Evolutionary conservation across 1,140 invertebrate genomes (phyloP), one percentile per base, ranked within the genome.

Genomic region (Drosophila orosa): DNA sequence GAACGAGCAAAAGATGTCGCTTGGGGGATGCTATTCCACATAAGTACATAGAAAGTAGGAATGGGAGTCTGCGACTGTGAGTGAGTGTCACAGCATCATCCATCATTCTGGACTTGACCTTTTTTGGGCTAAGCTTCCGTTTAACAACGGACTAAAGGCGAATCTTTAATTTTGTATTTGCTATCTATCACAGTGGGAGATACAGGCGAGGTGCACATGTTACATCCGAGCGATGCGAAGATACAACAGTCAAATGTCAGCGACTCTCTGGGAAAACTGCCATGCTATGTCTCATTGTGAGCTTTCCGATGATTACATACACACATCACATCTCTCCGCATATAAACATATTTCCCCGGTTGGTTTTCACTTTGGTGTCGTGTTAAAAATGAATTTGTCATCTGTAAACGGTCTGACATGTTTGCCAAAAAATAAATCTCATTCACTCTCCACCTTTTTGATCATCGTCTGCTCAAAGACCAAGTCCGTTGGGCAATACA

Each of bases 91-190:
- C 81, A 68, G 73, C 67, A 91, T 91, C 90, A 91, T 91, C 90
- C 90, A 91, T 91, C 90, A 91, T 91, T 91, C 79, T 85, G 90
- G 90, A 89, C 83, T 91, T 91, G 90, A 91, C 90, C 90, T 91
- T 91, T 91, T 90, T 91, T 73, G 62, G 63, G 56, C 74, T 80
- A 80, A 78, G 75, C 89, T 90, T 80, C 58, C 85, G 81, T 81
- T 89, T 82, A 90, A 80, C 68, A 69, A 66, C 66, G 35, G 68
- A 58, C 68, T 44, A 47, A 58, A 55, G 71, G 45, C 74, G 78
- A 76, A 89, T 90, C 86, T 90, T 89, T 81, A 90, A 90, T 90
- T 85, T 89, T 79, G 83, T 84, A 79, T 81, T 78, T 81, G 78
- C 83, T 52, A 74, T 60, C 61, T 66, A 69, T 79, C 67, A 55